phyloP scores from a whole-genome alignment of 1,140 invertebrate species.

The Heliconius congener region DNA sequence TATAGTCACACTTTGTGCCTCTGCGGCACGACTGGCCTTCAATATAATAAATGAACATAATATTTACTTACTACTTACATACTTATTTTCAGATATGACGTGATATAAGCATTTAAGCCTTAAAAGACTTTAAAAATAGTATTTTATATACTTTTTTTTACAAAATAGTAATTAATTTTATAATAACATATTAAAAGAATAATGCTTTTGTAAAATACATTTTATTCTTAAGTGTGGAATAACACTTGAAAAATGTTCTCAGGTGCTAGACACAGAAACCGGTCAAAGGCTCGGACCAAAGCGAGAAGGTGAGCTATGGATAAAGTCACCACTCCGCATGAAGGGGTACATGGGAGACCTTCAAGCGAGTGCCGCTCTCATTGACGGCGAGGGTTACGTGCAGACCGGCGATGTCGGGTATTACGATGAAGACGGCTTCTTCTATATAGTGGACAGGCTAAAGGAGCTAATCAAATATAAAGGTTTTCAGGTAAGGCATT shows the following conservation, averaged over 20 bases:
- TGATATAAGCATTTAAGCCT: no score
- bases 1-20: no score
- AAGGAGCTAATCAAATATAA: slow-evolving; percentile 94
- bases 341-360: slow-evolving; percentile 86
- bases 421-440: slow-evolving; percentile 85
- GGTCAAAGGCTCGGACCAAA: slow-evolving; percentile 83
- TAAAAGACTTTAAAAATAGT: not conserved
- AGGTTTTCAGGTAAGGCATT: slow-evolving; percentile 85
- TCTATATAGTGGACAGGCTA: slow-evolving; percentile 88
- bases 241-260: not conserved
- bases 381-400: slow-evolving; percentile 88
- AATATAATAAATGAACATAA: no score
- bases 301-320: slow-evolving; percentile 86
- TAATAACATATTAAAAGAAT: no score
- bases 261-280: slow-evolving; percentile 84
- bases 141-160: no score
- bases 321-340: slow-evolving; percentile 86
- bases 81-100: no score
- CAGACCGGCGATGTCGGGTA: slow-evolving; percentile 92
- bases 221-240: no score
- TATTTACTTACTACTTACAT: no score
- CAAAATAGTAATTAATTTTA: no score
- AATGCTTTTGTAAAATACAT: no score
- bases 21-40: no score
- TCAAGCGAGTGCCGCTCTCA: slow-evolving; percentile 84